These are phyloP conservation scores for Sprattus sprattus DNA, from an alignment of 2,113 vertebrate genomes.

Conservation along the genomic window DNA sequence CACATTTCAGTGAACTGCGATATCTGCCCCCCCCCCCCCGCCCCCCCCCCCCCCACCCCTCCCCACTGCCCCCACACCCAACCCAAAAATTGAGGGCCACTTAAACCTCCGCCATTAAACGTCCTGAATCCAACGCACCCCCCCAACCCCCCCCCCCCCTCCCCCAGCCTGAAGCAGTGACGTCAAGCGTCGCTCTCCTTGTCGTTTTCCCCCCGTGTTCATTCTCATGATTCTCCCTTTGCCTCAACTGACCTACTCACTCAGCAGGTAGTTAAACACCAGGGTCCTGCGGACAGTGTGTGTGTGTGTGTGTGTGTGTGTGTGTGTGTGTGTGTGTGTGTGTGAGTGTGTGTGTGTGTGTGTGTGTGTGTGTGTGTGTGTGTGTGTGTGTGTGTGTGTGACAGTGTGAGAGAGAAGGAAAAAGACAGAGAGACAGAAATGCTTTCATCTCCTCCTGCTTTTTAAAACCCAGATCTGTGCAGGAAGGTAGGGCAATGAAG, in stretches of 20 bases:
- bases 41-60: not conserved
- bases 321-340: not conserved
- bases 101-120: constrained; percentile 11
- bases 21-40: not conserved
- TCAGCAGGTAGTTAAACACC: constrained; percentile 26
- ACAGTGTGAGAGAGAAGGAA: not conserved
- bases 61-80: not conserved
- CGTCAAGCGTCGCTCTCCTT: constrained; percentile 11
- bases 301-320: constrained; percentile 5
- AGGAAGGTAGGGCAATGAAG: constrained; percentile 26
- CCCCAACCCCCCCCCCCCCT: not conserved
- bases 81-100: not conserved
- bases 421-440: not conserved
- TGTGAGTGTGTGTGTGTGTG: not conserved
- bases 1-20: not conserved
- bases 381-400: not conserved
- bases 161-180: not conserved
- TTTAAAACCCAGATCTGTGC: not conserved
- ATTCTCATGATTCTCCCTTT: constrained; percentile 19
- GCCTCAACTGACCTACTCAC: constrained; percentile 2
- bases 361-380: constrained; percentile 5
- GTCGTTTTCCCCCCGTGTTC: not conserved
- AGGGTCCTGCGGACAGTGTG: constrained; percentile 19
- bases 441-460: not conserved
- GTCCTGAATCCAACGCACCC: not conserved